phyloP scores from a whole-genome alignment of 2,888 invertebrate species.

The Cenopis cana region DNA sequence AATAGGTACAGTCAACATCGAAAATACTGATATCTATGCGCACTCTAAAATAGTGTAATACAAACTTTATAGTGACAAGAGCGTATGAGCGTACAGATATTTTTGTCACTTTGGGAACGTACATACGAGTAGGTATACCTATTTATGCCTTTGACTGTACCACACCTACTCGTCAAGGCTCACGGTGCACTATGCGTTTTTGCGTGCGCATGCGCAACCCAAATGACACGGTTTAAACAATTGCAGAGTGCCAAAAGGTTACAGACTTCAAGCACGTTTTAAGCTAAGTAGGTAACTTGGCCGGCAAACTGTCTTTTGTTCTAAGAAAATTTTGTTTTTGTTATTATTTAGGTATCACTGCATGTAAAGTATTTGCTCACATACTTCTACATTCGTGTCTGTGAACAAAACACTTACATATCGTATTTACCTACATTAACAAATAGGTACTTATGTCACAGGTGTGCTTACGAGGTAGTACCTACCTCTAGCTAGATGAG shows the following conservation, averaged over 20 bases:
- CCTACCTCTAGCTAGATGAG: too few species aligned
- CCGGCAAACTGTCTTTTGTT: slow-evolving; percentile 29
- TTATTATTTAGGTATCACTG: slow-evolving; percentile 15
- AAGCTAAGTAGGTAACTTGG: slow-evolving; percentile 24
- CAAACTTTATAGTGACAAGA: too few species aligned
- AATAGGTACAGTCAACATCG: too few species aligned
- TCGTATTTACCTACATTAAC: neutral
- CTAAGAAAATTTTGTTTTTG: slow-evolving; percentile 19
- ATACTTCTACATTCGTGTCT: neutral
- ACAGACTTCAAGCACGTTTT: slow-evolving; percentile 24
- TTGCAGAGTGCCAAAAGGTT: slow-evolving; percentile 31
- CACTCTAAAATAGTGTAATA: too few species aligned
- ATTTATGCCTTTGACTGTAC: too few species aligned
- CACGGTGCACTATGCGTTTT: slow-evolving; percentile 31
- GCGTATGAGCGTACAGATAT: too few species aligned
- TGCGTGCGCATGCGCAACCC: slow-evolving; percentile 30
- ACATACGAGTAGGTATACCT: too few species aligned
- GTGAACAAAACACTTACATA: neutral
- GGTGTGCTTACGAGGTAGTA: too few species aligned
- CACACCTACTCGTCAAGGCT: slow-evolving; percentile 4
- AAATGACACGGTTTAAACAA: slow-evolving; percentile 41
- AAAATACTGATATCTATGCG: too few species aligned
- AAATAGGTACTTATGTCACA: too few species aligned
- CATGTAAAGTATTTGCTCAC: slow-evolving; percentile 2
- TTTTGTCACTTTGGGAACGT: too few species aligned